A percentile compares a stretch with the other conserved stretches of the same genome.
Conservation (phyloP, 2,888 invertebrate species). For the Cyaniris semiargus region DNA sequence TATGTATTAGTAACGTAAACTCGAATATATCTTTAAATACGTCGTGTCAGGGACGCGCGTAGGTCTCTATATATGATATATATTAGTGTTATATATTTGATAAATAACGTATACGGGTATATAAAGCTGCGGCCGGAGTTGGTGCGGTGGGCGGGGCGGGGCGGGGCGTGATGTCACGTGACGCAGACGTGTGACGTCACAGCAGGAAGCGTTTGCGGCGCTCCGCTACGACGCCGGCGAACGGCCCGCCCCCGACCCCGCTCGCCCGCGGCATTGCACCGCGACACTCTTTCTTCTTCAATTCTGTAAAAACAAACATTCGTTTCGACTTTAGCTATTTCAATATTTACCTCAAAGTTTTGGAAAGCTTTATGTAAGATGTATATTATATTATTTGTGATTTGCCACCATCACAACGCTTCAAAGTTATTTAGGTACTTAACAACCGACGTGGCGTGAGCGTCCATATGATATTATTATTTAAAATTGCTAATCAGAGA, state of each 20-base stretch:
- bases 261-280: conserved; percentile 56
- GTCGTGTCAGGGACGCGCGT: conserved; percentile 13
- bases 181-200: conserved; percentile 19
- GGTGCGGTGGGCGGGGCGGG: conserved; percentile 6
- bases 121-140: conserved; percentile 34
- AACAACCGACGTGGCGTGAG: too few relatives aligned
- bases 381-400: too few relatives aligned
- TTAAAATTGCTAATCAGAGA: too few relatives aligned
- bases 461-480: too few relatives aligned
- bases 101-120: conserved; percentile 36
- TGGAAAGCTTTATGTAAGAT: too few relatives aligned
- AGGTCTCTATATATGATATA: conserved; percentile 26
- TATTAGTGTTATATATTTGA: conserved; percentile 36
- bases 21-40: conserved; percentile 29
- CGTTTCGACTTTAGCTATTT: neutral
- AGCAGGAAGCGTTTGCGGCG: conserved; percentile 82
- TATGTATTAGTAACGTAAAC: conserved; percentile 38
- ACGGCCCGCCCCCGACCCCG: conserved; percentile 71
- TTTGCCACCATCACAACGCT: too few relatives aligned
- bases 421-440: too few relatives aligned
- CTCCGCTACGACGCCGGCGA: conserved; percentile 87
- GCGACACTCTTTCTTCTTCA: conserved; percentile 55
- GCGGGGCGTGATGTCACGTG: conserved; percentile 14
- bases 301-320: conserved; percentile 57
- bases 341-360: neutral